These are phyloP conservation scores for Orientallactaga sibirica DNA, from an alignment of 2,797 vertebrate species.

Conservation along the genomic window DNA sequence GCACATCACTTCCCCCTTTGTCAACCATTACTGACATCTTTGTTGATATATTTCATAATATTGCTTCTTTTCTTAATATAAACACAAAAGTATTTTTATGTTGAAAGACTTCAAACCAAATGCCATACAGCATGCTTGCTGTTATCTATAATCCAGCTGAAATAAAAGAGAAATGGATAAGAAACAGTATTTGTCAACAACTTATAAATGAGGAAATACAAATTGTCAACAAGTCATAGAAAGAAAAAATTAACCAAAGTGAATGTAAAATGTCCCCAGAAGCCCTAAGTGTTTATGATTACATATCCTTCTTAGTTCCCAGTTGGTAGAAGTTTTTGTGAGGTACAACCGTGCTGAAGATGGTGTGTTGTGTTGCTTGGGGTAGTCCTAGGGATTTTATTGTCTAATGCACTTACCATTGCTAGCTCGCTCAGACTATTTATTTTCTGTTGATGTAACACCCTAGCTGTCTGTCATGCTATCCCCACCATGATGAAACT, in stretches of 20 bases:
- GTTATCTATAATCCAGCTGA: background rate
- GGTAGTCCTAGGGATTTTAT: no score
- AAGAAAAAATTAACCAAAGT: background rate
- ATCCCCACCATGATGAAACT: no score
- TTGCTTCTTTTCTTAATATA: background rate
- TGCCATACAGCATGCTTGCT: background rate
- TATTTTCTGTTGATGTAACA: no score
- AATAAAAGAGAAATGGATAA: background rate
- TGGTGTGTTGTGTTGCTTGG: no score
- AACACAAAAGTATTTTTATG: slow-evolving; percentile 21
- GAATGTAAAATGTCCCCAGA: no score
- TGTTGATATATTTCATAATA: slow-evolving; percentile 32
- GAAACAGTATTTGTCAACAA: background rate
- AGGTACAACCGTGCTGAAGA: no score
- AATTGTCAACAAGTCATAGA: background rate
- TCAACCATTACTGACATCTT: background rate
- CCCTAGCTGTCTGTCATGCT: no score
- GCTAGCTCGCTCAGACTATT: no score
- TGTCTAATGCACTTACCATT: no score
- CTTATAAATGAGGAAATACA: slow-evolving; percentile 28
- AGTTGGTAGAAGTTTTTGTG: no score
- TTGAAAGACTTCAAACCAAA: background rate
- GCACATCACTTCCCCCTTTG: background rate
- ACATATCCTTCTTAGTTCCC: no score
- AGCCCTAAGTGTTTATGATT: no score